Evolutionary conservation across 1,140 invertebrate genomes (phyloP).

Genomic region (Polyergus mexicanus): DNA sequence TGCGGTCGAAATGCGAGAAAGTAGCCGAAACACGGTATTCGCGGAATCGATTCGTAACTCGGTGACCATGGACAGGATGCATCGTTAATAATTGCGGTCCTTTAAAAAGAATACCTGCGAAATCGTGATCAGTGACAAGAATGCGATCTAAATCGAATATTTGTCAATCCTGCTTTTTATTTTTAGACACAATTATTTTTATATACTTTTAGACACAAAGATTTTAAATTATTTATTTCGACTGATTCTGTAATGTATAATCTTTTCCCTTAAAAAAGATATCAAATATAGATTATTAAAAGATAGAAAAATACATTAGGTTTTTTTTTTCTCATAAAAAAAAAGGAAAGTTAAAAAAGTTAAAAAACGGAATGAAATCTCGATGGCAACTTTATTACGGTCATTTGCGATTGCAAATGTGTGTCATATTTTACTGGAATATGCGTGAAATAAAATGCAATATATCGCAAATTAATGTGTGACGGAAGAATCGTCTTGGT

Average conservation of each 20-base stretch:
- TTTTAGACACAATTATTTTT: no score
- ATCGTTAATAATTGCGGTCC: constrained; percentile 31
- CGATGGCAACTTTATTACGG: no score
- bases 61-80: constrained; percentile 46
- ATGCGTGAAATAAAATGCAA: no score
- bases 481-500: background rate
- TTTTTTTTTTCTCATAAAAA: background rate
- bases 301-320: no score
- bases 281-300: no score
- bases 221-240: constrained; percentile 7
- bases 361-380: no score
- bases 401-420: no score
- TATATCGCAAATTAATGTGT: background rate
- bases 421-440: no score
- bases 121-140: background rate
- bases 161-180: background rate
- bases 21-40: constrained; percentile 80
- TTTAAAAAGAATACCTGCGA: background rate
- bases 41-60: constrained; percentile 82
- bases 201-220: no score
- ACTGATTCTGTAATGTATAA: background rate
- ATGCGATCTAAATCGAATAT: background rate
- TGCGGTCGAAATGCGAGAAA: constrained; percentile 79
- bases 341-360: background rate
- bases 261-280: no score